Base-by-base conservation (phyloP, 2,113 vertebrate species). In the Varanus salvator region DNA sequence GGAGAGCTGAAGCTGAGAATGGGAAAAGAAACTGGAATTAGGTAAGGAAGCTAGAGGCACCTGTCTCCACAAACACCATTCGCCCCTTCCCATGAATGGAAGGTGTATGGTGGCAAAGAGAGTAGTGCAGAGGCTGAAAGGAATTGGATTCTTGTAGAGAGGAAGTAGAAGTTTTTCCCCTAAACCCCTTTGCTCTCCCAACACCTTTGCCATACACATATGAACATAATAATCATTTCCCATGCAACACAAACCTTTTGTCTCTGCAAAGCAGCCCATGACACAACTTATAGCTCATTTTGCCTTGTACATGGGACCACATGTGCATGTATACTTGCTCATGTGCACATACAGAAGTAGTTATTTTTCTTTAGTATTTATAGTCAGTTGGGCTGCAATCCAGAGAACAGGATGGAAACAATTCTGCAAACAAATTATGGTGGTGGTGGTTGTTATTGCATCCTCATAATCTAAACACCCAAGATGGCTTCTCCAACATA, bases 261-360 rank as follows among this genome's bases (percentile, higher is more conserved):
- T 11, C 50, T 72, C 54, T 31, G 17, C 54, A 54, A n/a, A 74
- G 29, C 23, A 74, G 17, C 44, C 69, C 38, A 57, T 12, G 29
- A 27, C 31, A 60, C n/a, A 76, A 38, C 76, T 86, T 54, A 85
- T 48, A 85, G 50, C 69, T 54, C 4, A 31, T 54, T 85, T 85
- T 85, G 68, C 84, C 84, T 74, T 54, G 44, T 44, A 38, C 5
- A 29, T 38, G 17, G 75, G 17, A 76, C 54, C 23, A 74, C 38
- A 75, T 74, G 48, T 34, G 31, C 21, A 52, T 44, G 14, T 50
- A n/a, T n/a, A 69, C 38, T 8, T 85, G 66, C 19, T 25, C 66
- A 85, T 85, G n/a, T 74, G 38, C 57, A 48, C 54, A 76, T 27
- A 44, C 4, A 77, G 34, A 77, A 87, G 34, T 66, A 91, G 90